Evolutionary conservation across 2,888 invertebrate species (phyloP), one percentile per base, ranked within the genome.

Genomic region (Salpingus planirostris): DNA sequence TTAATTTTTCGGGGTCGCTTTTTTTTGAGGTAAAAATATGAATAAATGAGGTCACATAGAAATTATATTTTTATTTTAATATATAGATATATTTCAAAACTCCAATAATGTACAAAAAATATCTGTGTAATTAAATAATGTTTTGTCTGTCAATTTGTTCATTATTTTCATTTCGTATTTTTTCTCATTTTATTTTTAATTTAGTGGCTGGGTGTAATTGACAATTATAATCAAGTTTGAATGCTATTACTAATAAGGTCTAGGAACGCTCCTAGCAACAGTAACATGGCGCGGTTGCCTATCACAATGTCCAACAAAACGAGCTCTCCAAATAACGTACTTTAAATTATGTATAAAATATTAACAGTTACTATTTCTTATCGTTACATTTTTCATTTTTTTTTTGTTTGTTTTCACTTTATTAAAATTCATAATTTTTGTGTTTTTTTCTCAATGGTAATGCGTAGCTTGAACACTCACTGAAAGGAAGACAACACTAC

Each of bases 31-130:
- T n/a, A n/a, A n/a, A n/a, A n/a, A n/a, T n/a, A n/a, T n/a, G n/a
- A n/a, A n/a, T n/a, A n/a, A n/a, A n/a, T n/a, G n/a, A n/a, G n/a
- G n/a, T n/a, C n/a, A n/a, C n/a, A n/a, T 18, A 18, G 18, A 18
- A 18, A 18, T 18, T 18, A 18, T 57, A 58, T 43, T 57, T 55
- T 54, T 58, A 60, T 62, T 63, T 58, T 57, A 59, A 59, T 60
- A 59, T 59, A 61, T 62, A 63, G 59, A 74, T 76, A 76, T 76
- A 76, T 75, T 75, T 75, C 71, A 76, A 76, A 75, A 75, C 74
- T 76, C 66, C 66, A 67, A 75, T 75, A 76, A 76, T 76, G 76
- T 76, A 76, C 76, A 76, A 76, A 76, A 76, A 76, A 76, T 76
- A 76, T 75, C 73, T 76, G 74, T 76, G 74, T 74, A 66, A 65